Percentiles rank a stretch among this genome's conserved stretches.
Evolutionary conservation across 2,113 vertebrate species (phyloP).

Genomic region (Hippopotamus amphibius): DNA sequence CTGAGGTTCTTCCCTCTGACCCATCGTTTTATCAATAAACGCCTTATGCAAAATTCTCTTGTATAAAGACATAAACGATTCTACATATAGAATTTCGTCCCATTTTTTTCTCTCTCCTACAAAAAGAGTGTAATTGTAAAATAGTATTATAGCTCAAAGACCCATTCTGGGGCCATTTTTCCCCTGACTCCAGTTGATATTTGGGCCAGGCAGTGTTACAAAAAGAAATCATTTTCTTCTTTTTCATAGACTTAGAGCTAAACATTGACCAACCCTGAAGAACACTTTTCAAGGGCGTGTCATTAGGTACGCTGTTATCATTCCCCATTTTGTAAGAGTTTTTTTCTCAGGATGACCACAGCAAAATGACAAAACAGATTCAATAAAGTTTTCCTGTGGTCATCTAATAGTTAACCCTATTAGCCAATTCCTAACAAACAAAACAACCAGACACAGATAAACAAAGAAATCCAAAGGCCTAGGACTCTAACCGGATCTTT

Average conservation of each 20-base stretch:
- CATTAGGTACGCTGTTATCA: background rate
- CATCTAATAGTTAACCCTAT: background rate
- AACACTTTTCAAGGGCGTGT: background rate
- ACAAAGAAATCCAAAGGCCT: background rate
- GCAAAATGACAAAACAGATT: background rate
- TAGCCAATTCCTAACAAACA: background rate
- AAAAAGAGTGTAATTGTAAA: background rate
- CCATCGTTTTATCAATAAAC: background rate
- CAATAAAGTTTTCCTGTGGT: background rate
- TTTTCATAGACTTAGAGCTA: background rate
- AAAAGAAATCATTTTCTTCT: background rate
- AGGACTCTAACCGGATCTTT: background rate
- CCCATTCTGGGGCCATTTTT: background rate
- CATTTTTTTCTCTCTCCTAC: background rate
- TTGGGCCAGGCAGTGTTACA: background rate
- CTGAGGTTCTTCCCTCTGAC: background rate
- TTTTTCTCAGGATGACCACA: background rate
- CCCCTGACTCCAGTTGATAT: background rate
- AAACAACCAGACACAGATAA: background rate
- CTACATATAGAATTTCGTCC: background rate
- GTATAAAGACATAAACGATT: background rate
- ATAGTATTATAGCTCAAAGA: background rate
- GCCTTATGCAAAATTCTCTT: background rate
- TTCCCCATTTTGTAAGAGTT: background rate
- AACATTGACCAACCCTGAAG: background rate